Percentiles rank a stretch among this genome's conserved stretches.
These are phyloP conservation scores for Hydrozoanthus tunicans DNA, from an alignment of 64 coral and sea anemone species.

Conservation along the genomic window DNA sequence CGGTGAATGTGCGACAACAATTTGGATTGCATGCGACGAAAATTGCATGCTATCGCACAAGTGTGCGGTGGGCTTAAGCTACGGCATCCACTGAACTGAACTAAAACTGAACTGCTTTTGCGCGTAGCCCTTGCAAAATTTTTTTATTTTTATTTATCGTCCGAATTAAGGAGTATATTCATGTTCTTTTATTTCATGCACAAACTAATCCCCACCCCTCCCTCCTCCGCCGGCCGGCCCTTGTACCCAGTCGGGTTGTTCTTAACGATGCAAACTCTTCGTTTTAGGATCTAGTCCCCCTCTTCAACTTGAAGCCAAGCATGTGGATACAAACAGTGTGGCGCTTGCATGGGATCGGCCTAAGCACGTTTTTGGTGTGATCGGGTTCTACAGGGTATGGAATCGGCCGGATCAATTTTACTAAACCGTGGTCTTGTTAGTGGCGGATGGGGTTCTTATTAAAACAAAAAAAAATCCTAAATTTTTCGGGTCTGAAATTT, in stretches of 20 bases:
- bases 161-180: too few relatives aligned
- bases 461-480: neutral
- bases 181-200: neutral
- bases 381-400: conserved; percentile 4
- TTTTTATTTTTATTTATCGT: too few relatives aligned
- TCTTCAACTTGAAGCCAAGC: neutral
- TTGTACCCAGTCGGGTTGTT: neutral
- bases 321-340: neutral
- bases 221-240: neutral
- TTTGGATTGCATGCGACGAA: too few relatives aligned
- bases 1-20: too few relatives aligned
- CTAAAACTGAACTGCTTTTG: too few relatives aligned
- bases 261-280: neutral
- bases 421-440: neutral
- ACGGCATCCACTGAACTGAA: too few relatives aligned
- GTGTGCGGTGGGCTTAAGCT: too few relatives aligned
- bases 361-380: neutral
- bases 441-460: neutral
- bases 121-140: too few relatives aligned
- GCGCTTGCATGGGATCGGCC: neutral
- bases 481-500: too few relatives aligned
- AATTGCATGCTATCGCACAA: too few relatives aligned
- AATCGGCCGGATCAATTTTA: neutral
- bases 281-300: neutral
- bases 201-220: neutral